Evolutionary conservation across 2,888 invertebrate genomes (phyloP), one percentile per base, ranked within the genome.

Genomic region (Dasysyrphus tricinctus): DNA sequence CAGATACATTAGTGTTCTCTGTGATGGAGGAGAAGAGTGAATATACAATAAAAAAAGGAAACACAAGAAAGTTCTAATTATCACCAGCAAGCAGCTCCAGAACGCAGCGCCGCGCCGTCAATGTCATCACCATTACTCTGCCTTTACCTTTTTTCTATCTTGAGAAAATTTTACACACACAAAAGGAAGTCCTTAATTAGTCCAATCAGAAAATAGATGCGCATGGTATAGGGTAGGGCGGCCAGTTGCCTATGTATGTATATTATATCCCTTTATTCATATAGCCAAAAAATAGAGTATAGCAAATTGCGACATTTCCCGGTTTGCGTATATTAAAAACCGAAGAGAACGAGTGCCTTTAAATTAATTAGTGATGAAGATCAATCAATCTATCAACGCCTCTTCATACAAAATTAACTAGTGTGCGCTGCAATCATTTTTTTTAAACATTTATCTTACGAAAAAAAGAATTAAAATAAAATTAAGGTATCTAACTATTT

Each of bases 151-250:
- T 54, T 65, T 37, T 37, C 51, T 57, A 8, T 51, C 14, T 39
- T 14, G 8, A 8, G n/a, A 29, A 42, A 65, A 32, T 49, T 16
- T 9, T 39, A 34, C 16, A 61, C 11, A 61, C 11, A 63, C 61
- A 61, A 74, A 69, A 75, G 76, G 73, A 80, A 67, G 72, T 76
- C 65, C 80, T 80, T 85, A 77, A 85, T 85, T 85, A 85, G 84
- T 80, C 84, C 84, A 85, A 85, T 80, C 76, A 80, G 73, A 80
- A 51, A 73, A 39, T 61, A 67, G 72, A 85, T 80, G 84, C 72
- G 75, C 80, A 75, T 9, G 19, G 39, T 19, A 24, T 24, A 39
- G 16, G 39, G 12, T 19, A 59, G 5, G 6, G 37, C 19, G 6
- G 37, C 19, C 19, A 39, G 24, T 59, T 14, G 11, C 7, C 4